Base-by-base conservation (phyloP, 2,888 invertebrate species). In the Drosophila putrida region DNA sequence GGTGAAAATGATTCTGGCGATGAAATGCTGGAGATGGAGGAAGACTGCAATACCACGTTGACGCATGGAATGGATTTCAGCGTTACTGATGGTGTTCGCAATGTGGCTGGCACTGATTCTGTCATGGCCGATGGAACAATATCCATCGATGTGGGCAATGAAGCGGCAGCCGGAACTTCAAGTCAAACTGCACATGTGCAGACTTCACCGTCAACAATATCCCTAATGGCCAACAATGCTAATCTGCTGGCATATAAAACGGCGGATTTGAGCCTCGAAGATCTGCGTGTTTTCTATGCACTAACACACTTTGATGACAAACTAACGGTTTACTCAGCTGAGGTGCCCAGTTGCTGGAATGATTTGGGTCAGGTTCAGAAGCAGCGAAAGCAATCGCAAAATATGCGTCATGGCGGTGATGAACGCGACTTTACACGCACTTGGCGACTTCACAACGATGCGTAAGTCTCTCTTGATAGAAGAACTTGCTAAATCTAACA, bases 311-410 rank as follows among this genome's bases (percentile, higher is more conserved):
- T 96, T 88, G 96, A 97, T 75, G 94, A 94, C 46, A 91, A 90
- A 71, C 71, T 92, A 6, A 92, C 92, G 0, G 86, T 95, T 0
- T 98, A 97, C 91, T 95, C 96, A 57, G 97, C 97, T 0, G 97
- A 97, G 13, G 97, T 98, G 4, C 97, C 98, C 0, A 96, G 97
- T 4, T 98, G 98, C 92, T 98, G 98, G 98, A 96, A 96, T 76
- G 98, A 98, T 91, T 94, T 98, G 85, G 97, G 98, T 81, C 98
- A 98, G 75, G 97, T 97, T 5, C 97, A 98, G 90, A 95, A 97
- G 64, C 97, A 98, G 82, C 94, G 98, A 15, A 95, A 97, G 38
- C 97, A 98, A 91, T 97, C 98, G 1, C 97, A 97, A 89, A 95
- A 95, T 90, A 92, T 96, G 59, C 79, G 91, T 0, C 95, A 91